Percentiles rank a stretch among this genome's conserved stretches.
Conservation (phyloP, 2,888 invertebrate species). For the Anoncus sp. region DNA sequence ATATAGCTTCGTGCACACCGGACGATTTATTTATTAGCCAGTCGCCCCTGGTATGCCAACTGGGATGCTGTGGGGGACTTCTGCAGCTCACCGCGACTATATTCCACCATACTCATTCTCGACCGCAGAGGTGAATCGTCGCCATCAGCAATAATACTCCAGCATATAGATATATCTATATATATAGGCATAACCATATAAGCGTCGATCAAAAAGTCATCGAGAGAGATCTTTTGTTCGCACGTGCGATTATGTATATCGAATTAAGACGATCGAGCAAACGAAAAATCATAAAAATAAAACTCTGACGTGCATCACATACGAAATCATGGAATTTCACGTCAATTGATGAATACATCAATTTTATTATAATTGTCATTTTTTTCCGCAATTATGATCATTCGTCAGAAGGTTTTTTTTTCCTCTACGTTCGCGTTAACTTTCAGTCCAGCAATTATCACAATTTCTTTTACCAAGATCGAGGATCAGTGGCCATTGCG, state of each 20-base stretch:
- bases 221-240: conserved; percentile 1
- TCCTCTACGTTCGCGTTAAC: too few relatives aligned
- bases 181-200: background rate
- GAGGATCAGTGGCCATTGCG: too few relatives aligned
- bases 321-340: too few relatives aligned
- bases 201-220: conserved; percentile 7
- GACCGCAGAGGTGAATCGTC: conserved; percentile 27
- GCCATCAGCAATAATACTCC: conserved; percentile 21
- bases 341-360: too few relatives aligned
- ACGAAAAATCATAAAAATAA: background rate
- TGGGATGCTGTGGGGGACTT: conserved; percentile 30
- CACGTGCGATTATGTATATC: background rate
- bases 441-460: too few relatives aligned
- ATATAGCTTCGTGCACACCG: conserved; percentile 55
- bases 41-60: conserved; percentile 70
- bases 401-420: too few relatives aligned
- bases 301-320: background rate
- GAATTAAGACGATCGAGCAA: background rate
- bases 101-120: conserved; percentile 12
- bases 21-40: conserved; percentile 78
- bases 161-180: background rate
- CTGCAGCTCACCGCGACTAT: conserved; percentile 24
- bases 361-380: too few relatives aligned
- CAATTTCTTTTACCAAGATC: too few relatives aligned
- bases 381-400: too few relatives aligned